These are phyloP conservation scores for Numida meleagris DNA, from an alignment of 2,113 vertebrate genomes.

Conservation along the genomic window DNA sequence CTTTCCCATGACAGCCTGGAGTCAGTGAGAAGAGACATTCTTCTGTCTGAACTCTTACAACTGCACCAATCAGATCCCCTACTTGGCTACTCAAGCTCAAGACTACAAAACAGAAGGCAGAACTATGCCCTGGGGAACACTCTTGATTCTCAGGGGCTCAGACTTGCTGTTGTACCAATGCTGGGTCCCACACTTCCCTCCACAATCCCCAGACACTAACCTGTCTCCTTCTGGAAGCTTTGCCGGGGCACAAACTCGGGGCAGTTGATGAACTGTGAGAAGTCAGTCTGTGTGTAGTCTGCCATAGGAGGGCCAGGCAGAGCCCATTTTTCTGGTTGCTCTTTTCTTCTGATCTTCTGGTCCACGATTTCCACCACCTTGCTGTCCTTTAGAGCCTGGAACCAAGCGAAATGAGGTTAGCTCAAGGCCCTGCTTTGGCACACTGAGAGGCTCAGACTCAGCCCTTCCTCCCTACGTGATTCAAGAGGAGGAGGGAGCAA, in stretches of 20 bases:
- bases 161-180: background rate
- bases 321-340: constrained; percentile 94
- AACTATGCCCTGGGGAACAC: background rate
- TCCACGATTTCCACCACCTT: constrained; percentile 94
- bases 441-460: fast-evolving
- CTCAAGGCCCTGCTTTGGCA: background rate
- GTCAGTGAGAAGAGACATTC: background rate
- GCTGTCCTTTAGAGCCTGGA: constrained; percentile 93
- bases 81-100: background rate
- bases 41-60: fast-evolving
- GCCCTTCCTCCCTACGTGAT: background rate
- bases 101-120: fast-evolving
- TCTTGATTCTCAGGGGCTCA: background rate
- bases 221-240: constrained; percentile 83
- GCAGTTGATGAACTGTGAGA: constrained; percentile 96
- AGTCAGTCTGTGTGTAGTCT: constrained; percentile 91
- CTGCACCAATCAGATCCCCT: background rate
- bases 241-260: constrained; percentile 95
- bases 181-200: background rate
- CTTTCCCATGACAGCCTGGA: background rate
- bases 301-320: constrained; percentile 87
- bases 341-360: constrained; percentile 93
- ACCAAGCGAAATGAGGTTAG: background rate
- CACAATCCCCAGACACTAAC: constrained; percentile 58
- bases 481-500: background rate